A percentile compares a stretch with the other conserved stretches of the same genome.
These are phyloP conservation scores for Willowsia nigromaculata DNA, from an alignment of 2,888 invertebrate genomes.

Conservation along the genomic window DNA sequence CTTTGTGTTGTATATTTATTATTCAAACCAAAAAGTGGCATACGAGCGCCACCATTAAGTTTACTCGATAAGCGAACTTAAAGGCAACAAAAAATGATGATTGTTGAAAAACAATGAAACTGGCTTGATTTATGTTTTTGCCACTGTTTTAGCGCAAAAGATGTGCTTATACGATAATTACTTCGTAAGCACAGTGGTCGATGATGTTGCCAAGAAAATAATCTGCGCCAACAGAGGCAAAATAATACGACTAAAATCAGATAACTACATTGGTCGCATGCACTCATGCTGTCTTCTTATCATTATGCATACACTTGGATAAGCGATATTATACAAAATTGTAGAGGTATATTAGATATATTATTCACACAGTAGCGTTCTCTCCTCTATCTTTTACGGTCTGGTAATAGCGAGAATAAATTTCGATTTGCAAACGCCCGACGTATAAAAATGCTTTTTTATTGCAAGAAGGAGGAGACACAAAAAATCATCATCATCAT, in stretches of 20 bases:
- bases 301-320: background rate
- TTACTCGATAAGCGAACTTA: background rate
- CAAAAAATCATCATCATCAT: background rate
- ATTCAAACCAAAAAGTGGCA: background rate
- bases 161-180: background rate
- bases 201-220: background rate
- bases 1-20: slow-evolving; percentile 9
- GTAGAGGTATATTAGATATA: background rate
- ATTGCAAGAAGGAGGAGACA: background rate
- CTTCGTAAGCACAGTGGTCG: background rate
- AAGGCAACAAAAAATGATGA: background rate
- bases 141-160: background rate
- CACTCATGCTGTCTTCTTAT: background rate
- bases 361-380: slow-evolving; percentile 2
- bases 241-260: background rate
- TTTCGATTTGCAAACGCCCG: slow-evolving; percentile 31
- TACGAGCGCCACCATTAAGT: background rate
- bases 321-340: background rate
- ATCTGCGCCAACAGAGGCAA: background rate
- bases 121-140: slow-evolving; percentile 10
- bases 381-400: too few relatives aligned
- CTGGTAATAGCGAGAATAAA: too few relatives aligned
- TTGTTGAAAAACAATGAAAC: background rate
- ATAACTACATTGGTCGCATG: background rate
- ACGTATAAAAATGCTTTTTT: background rate